Percentiles rank a stretch among this genome's conserved stretches.
These are phyloP conservation scores for Thamnophis sirtalis DNA, from an alignment of 2,113 vertebrate species.

Conservation along the genomic window DNA sequence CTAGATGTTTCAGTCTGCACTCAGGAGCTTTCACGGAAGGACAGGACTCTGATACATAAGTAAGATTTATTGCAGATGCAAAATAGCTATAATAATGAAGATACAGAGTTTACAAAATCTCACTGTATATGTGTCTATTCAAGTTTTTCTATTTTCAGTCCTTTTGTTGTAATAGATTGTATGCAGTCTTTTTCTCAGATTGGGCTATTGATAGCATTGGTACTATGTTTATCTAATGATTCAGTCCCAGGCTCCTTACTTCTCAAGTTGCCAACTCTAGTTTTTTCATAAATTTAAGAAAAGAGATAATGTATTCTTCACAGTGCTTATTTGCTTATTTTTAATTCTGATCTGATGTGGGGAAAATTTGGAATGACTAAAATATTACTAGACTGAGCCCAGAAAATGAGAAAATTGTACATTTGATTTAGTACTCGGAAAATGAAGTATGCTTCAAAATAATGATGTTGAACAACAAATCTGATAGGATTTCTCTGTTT, in stretches of 20 bases:
- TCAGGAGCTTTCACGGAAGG: neutral
- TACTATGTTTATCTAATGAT: neutral
- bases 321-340: neutral
- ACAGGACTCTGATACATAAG: neutral
- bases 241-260: neutral
- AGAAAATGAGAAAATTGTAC: neutral
- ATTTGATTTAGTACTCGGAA: neutral
- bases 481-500: neutral
- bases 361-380: neutral
- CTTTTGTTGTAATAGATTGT: neutral
- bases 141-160: neutral
- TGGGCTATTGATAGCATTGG: neutral
- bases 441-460: neutral
- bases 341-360: neutral
- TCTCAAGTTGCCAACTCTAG: neutral
- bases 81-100: neutral
- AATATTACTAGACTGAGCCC: neutral
- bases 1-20: neutral
- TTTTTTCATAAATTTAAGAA: neutral
- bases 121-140: neutral
- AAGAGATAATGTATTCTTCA: neutral
- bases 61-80: neutral
- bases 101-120: neutral
- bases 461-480: neutral
- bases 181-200: neutral